Evolutionary conservation across 2,797 vertebrate species (phyloP).

Genomic region (Gymnoscopelus microlampas): DNA sequence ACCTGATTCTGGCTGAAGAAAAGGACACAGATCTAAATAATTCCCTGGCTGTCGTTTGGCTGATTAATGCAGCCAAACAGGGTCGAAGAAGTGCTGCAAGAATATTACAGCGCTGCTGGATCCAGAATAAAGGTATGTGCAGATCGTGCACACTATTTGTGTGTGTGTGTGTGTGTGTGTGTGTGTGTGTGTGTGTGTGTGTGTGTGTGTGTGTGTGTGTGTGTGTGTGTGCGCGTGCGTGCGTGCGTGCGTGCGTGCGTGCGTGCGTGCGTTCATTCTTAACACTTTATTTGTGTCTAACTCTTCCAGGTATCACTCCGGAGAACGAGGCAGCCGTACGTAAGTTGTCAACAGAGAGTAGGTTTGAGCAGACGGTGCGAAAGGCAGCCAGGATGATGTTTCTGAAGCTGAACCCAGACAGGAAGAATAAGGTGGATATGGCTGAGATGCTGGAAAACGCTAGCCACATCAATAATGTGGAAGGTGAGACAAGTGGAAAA

Average conservation of each 20-base stretch:
- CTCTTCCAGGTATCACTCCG: conserved; percentile 85
- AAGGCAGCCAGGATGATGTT: conserved; percentile 97
- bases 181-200: neutral
- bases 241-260: neutral
- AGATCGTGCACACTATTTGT: neutral
- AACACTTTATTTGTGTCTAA: neutral
- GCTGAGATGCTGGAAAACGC: conserved; percentile 94
- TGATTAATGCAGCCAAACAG: conserved; percentile 92
- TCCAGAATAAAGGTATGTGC: conserved; percentile 87
- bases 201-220: neutral
- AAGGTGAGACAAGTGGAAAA: conserved; percentile 52
- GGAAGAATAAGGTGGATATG: conserved; percentile 89
- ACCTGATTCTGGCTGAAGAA: conserved; percentile 86
- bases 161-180: neutral
- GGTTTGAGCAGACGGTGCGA: conserved; percentile 91
- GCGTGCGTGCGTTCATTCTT: neutral
- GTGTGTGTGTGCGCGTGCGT: neutral
- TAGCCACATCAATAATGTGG: conserved; percentile 84
- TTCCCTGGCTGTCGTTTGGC: conserved; percentile 86
- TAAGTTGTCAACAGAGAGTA: conserved; percentile 88
- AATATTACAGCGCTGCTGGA: conserved; percentile 87
- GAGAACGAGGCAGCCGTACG: conserved; percentile 90
- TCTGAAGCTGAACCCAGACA: conserved; percentile 94
- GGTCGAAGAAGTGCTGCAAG: conserved; percentile 88
- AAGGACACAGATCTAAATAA: conserved; percentile 88